These are phyloP conservation scores for Rhabdomys dilectus DNA, from an alignment of 2,113 vertebrate species.

Conservation along the genomic window DNA sequence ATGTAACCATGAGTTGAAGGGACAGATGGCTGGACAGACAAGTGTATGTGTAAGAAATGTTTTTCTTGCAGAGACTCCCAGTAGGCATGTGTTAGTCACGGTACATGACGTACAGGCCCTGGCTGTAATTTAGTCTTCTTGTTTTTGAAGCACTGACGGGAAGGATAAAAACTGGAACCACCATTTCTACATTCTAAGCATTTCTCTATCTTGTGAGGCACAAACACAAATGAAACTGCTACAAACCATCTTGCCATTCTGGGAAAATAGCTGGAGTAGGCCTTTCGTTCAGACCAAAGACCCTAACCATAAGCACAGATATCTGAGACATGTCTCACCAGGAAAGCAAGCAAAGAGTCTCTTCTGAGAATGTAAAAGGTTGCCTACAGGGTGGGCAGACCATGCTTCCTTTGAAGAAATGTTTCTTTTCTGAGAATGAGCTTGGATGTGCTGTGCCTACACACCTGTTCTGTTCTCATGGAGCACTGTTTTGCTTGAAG, in stretches of 20 bases:
- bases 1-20: slow-evolving; percentile 24
- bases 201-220: not conserved
- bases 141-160: slow-evolving; percentile 57
- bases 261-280: slow-evolving; percentile 51
- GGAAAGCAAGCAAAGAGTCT: slow-evolving; percentile 65
- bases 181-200: slow-evolving; percentile 47
- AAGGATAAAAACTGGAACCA: slow-evolving; percentile 57
- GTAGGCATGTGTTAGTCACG: not conserved
- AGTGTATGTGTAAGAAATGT: not conserved
- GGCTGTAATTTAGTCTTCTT: slow-evolving; percentile 53
- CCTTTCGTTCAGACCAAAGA: slow-evolving; percentile 71
- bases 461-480: slow-evolving; percentile 41
- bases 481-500: slow-evolving; percentile 19
- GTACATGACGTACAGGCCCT: slow-evolving; percentile 18
- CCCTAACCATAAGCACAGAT: slow-evolving; percentile 61
- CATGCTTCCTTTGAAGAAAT: slow-evolving; percentile 74
- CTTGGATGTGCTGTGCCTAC: slow-evolving; percentile 18
- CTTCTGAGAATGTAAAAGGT: slow-evolving; percentile 76
- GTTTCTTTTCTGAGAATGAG: slow-evolving; percentile 79
- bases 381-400: slow-evolving; percentile 55
- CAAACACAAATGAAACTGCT: slow-evolving; percentile 17
- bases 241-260: slow-evolving; percentile 37
- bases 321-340: slow-evolving; percentile 44
- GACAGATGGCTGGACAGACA: slow-evolving; percentile 13
- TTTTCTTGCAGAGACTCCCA: slow-evolving; percentile 26